Percentiles rank a stretch among this genome's conserved stretches.
phyloP scores from a whole-genome alignment of 2,113 vertebrate species.

The Grantiella picta region DNA sequence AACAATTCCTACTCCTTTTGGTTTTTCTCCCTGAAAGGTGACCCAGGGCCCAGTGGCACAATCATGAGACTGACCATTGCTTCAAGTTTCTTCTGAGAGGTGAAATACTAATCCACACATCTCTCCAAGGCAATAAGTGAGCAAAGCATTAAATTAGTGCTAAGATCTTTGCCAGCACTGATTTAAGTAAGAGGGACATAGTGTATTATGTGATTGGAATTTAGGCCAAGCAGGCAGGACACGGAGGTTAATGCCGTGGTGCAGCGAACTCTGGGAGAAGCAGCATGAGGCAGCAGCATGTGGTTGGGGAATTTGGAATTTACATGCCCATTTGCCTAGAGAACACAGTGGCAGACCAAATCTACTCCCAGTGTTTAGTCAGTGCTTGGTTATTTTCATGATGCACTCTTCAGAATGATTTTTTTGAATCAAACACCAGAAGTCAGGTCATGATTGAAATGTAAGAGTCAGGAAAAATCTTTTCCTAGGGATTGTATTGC shows the following conservation, averaged over 20 bases:
- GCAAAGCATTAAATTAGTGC: conserved; percentile 8
- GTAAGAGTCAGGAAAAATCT: not conserved
- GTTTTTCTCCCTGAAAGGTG: not conserved
- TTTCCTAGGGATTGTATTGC: not conserved
- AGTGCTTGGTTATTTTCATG: not conserved
- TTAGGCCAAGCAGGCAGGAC: not conserved
- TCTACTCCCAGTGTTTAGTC: not conserved
- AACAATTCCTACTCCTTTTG: not conserved
- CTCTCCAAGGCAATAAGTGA: not conserved
- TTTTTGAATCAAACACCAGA: not conserved
- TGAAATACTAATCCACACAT: conserved; percentile 1
- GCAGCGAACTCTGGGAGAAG: not conserved
- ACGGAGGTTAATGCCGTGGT: rapidly evolving
- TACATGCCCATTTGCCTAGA: not conserved
- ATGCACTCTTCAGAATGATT: not conserved
- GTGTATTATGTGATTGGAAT: not conserved
- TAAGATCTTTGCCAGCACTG: not conserved
- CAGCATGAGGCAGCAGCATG: not conserved
- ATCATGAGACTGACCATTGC: not conserved
- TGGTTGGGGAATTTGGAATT: not conserved
- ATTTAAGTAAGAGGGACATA: not conserved
- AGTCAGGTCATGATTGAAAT: not conserved
- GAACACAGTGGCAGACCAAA: not conserved
- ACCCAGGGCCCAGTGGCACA: not conserved
- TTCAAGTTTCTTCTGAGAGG: not conserved